Percentiles rank a stretch among this genome's conserved stretches.
These are phyloP conservation scores for Erpetoichthys calabaricus DNA, from an alignment of 2,797 vertebrate species.

Conservation along the genomic window DNA sequence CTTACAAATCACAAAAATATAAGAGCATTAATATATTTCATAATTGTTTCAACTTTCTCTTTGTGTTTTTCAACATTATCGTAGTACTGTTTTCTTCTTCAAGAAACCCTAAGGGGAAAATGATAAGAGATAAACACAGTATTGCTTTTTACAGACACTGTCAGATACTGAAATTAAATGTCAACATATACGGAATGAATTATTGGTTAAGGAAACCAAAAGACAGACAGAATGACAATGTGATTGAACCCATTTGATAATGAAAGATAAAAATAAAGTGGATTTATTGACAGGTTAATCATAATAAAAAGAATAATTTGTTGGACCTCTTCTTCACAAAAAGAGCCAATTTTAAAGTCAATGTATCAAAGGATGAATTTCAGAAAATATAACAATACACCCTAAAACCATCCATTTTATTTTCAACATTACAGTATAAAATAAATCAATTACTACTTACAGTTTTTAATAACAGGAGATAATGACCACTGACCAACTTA, in stretches of 20 bases:
- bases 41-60: neutral
- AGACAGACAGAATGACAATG: too few species aligned
- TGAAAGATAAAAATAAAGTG: neutral
- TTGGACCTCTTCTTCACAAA: too few species aligned
- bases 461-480: too few species aligned
- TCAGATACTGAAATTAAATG: constrained; percentile 49
- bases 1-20: neutral
- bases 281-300: neutral
- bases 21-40: neutral
- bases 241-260: neutral
- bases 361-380: too few species aligned
- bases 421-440: too few species aligned
- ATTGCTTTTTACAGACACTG: constrained; percentile 50
- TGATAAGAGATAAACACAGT: constrained; percentile 37
- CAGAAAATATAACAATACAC: too few species aligned
- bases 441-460: too few species aligned
- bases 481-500: too few species aligned
- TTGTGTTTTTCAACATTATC: constrained; percentile 5
- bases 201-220: constrained; percentile 38
- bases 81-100: constrained; percentile 21
- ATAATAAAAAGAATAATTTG: too few species aligned
- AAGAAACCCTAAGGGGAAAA: constrained; percentile 26
- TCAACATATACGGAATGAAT: constrained; percentile 45
- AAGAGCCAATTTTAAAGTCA: too few species aligned
- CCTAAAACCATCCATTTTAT: too few species aligned